Percentiles rank a stretch among this genome's conserved stretches.
Evolutionary conservation across 1,140 invertebrate genomes (phyloP).

Genomic region (Cotesia vestalis): DNA sequence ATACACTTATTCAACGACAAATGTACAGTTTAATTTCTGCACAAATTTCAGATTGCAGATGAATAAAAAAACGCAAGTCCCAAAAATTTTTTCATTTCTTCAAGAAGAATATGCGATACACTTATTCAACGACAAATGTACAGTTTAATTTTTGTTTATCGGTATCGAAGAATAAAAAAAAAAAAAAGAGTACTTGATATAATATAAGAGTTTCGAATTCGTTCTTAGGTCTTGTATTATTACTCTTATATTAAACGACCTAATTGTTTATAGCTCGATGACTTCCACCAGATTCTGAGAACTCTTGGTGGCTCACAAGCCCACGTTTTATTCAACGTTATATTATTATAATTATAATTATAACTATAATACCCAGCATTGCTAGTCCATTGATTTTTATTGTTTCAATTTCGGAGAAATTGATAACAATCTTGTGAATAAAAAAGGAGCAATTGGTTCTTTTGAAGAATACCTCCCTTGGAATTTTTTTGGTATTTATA

Average conservation of each 20-base stretch:
- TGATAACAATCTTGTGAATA: neutral
- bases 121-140: too few species aligned
- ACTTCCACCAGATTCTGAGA: constrained; percentile 13
- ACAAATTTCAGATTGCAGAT: too few species aligned
- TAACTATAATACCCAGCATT: constrained; percentile 15
- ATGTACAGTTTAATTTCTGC: neutral
- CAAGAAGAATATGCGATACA: too few species aligned
- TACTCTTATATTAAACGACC: constrained; percentile 14
- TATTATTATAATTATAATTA: constrained; percentile 25
- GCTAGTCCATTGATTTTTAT: constrained; percentile 7
- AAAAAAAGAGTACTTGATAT: neutral
- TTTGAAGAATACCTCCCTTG: too few species aligned
- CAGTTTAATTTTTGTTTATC: neutral
- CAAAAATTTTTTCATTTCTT: too few species aligned
- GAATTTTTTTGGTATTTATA: too few species aligned
- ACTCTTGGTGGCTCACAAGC: neutral
- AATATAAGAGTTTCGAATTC: neutral
- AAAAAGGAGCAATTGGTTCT: too few species aligned
- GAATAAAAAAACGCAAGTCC: too few species aligned
- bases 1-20: too few species aligned
- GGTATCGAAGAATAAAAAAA: neutral
- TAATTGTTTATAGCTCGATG: constrained; percentile 29
- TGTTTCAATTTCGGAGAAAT: neutral
- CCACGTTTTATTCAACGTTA: constrained; percentile 7
- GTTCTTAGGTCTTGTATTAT: too few species aligned